Evolutionary conservation across 1,140 invertebrate species (phyloP).

Genomic region (Penaeus chinensis): DNA sequence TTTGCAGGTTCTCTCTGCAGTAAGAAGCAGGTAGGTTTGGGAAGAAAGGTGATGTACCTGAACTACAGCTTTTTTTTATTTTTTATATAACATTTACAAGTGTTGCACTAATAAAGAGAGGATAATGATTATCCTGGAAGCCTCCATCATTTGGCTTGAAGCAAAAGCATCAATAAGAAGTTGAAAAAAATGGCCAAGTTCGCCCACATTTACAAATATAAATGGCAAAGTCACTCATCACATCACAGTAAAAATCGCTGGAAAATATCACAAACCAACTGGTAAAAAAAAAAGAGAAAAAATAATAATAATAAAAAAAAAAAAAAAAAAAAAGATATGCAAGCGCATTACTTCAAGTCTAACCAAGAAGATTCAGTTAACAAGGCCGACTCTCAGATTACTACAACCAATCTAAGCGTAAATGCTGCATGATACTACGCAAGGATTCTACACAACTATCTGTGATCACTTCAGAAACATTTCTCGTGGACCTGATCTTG

Average conservation of each 20-base stretch:
- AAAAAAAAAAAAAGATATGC: slow-evolving; percentile 48
- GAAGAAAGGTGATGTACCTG: slow-evolving; percentile 22
- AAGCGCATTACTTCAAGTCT: slow-evolving; percentile 49
- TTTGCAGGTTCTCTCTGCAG: slow-evolving; percentile 39
- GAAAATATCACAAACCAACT: slow-evolving; percentile 61
- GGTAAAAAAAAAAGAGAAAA: slow-evolving; percentile 53
- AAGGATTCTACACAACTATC: slow-evolving; percentile 42
- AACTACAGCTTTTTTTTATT: slow-evolving; percentile 13
- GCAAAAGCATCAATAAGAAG: slow-evolving; percentile 37
- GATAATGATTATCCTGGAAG: slow-evolving; percentile 39
- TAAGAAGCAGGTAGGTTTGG: slow-evolving; percentile 39
- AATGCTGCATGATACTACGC: slow-evolving; percentile 55
- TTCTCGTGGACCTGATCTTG: not conserved
- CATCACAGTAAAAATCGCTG: slow-evolving; percentile 61
- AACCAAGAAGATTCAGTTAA: slow-evolving; percentile 28
- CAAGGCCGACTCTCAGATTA: slow-evolving; percentile 24
- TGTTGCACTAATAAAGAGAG: slow-evolving; percentile 35
- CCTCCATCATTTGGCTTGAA: slow-evolving; percentile 45
- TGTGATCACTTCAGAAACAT: not conserved
- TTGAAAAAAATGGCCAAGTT: slow-evolving; percentile 50
- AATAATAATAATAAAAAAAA: slow-evolving; percentile 50
- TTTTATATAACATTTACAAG: slow-evolving; percentile 42
- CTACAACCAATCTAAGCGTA: slow-evolving; percentile 60
- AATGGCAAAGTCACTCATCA: slow-evolving; percentile 60
- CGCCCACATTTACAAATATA: slow-evolving; percentile 59